Conservation (phyloP, 2,888 invertebrate species). For the Tetheella fluctuosa region DNA sequence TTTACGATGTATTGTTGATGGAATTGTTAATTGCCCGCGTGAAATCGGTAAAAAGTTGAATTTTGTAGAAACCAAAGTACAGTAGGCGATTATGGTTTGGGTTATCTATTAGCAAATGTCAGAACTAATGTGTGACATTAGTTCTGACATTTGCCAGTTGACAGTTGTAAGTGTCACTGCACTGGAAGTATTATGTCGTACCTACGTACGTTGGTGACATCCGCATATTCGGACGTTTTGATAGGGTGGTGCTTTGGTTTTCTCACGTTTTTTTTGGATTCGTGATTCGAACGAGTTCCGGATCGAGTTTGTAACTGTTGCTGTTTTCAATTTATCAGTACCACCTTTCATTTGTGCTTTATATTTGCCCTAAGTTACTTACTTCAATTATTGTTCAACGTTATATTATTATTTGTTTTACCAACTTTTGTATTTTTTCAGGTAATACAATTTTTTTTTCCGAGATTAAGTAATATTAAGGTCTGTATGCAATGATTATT, state of each 20-base stretch:
- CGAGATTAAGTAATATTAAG: not conserved
- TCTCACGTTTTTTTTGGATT: too few species aligned
- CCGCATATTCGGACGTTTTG: too few species aligned
- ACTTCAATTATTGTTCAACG: not conserved
- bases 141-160: too few species aligned
- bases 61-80: not conserved
- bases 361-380: not conserved
- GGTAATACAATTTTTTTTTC: not conserved
- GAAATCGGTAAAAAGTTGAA: slow-evolving; percentile 24
- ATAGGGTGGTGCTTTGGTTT: too few species aligned
- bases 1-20: slow-evolving; percentile 33
- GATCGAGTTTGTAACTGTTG: not conserved
- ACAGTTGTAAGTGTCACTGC: too few species aligned
- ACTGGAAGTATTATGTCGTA: too few species aligned
- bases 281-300: too few species aligned
- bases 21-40: slow-evolving; percentile 34
- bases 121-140: too few species aligned
- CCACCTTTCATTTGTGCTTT: not conserved
- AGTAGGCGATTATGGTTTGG: slow-evolving; percentile 10
- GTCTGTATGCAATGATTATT: not conserved
- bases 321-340: not conserved
- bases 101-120: not conserved
- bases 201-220: too few species aligned
- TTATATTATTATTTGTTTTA: not conserved
- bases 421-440: not conserved